These are phyloP conservation scores for Lepidurus apus DNA, from an alignment of 1,140 invertebrate species.

Conservation along the genomic window DNA sequence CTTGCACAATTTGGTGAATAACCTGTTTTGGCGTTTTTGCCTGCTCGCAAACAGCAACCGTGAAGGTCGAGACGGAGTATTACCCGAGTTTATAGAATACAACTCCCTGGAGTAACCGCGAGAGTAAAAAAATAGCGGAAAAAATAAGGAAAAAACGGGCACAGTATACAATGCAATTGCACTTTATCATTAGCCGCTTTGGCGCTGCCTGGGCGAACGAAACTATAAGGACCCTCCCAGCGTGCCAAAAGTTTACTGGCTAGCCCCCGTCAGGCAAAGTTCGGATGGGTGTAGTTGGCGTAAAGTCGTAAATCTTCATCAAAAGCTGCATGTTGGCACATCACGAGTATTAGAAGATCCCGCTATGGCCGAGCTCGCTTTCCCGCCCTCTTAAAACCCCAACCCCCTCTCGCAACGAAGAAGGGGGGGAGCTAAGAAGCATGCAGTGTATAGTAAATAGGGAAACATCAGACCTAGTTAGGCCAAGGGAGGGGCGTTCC, in stretches of 20 bases:
- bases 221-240: conserved; percentile 1
- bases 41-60: background rate
- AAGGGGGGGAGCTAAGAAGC: background rate
- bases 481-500: background rate
- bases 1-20: conserved; percentile 1
- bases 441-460: conserved; percentile 9
- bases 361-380: background rate
- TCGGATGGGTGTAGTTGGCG: conserved; percentile 10
- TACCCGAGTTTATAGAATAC: background rate
- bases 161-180: background rate
- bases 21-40: background rate
- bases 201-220: background rate
- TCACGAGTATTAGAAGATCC: conserved; percentile 14
- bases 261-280: conserved; percentile 12
- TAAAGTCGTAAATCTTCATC: conserved; percentile 22
- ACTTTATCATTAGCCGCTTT: conserved; percentile 11
- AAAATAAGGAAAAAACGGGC: background rate
- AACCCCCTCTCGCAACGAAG: background rate
- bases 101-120: background rate
- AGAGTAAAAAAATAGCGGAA: background rate
- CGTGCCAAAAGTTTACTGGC: background rate
- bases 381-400: background rate
- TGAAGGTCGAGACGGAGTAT: background rate
- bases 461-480: background rate
- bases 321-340: conserved; percentile 21